Evolutionary conservation across 2,888 invertebrate species (phyloP).

Genomic region (Volucella bombylans): DNA sequence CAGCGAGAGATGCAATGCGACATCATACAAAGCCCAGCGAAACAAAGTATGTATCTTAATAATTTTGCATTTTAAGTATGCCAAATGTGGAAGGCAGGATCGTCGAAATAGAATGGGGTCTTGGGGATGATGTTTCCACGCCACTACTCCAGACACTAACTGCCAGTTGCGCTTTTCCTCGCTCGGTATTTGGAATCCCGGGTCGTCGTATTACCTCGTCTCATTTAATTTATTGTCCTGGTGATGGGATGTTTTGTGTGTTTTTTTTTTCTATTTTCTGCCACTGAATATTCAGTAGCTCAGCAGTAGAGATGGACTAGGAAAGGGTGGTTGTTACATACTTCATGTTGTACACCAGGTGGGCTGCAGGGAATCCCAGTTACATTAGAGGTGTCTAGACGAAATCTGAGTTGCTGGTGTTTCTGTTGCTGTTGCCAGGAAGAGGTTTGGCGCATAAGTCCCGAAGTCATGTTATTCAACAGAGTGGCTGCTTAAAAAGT

Average conservation of each 20-base stretch:
- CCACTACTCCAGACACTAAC: background rate
- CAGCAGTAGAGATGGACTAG: background rate
- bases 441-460: conserved; percentile 12
- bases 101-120: background rate
- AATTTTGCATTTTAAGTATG: conserved; percentile 47
- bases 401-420: conserved; percentile 28
- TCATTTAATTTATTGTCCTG: conserved; percentile 18
- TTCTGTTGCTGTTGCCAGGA: background rate
- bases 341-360: conserved; percentile 3
- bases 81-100: conserved; percentile 33
- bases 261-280: background rate
- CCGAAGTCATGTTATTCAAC: conserved; percentile 20
- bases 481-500: conserved; percentile 49
- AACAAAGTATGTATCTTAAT: conserved; percentile 58
- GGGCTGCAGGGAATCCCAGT: conserved; percentile 32
- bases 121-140: conserved; percentile 6
- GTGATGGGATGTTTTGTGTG: background rate
- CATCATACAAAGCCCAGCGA: conserved; percentile 35
- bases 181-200: background rate
- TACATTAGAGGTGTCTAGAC: conserved; percentile 43
- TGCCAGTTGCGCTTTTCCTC: conserved; percentile 3
- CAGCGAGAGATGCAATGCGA: conserved; percentile 22
- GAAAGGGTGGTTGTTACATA: background rate
- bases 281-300: conserved; percentile 27
- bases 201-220: background rate